Evolutionary conservation across 2,113 vertebrate species (phyloP).

Genomic region (Ochotona princeps): DNA sequence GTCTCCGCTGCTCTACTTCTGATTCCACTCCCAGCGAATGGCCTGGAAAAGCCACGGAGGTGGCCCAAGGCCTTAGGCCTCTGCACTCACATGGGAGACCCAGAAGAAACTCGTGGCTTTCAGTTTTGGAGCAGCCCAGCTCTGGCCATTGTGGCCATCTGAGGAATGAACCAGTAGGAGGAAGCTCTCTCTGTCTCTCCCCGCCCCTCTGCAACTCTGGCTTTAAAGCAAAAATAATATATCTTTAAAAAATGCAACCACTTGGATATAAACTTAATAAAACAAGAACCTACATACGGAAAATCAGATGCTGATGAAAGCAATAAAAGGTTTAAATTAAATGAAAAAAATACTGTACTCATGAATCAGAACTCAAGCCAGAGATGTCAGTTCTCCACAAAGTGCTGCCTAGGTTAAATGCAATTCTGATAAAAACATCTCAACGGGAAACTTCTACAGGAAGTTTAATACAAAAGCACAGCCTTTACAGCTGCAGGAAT

Average conservation of each 20-base stretch:
- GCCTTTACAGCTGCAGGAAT: neutral
- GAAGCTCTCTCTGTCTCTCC: no score
- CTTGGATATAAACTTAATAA: neutral
- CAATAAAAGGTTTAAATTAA: neutral
- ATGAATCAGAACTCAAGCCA: neutral
- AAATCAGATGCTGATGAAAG: slow-evolving; percentile 14
- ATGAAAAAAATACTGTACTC: neutral
- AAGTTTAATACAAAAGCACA: neutral
- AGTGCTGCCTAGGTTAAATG: neutral
- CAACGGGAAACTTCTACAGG: neutral
- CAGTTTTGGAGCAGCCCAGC: no score
- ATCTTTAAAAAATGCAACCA: neutral
- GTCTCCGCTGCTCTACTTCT: no score
- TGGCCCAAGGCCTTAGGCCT: no score
- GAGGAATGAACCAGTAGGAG: no score
- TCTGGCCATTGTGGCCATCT: no score
- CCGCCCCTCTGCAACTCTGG: no score
- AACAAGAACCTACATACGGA: neutral
- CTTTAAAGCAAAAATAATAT: no score
- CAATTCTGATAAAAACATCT: neutral
- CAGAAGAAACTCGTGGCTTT: no score
- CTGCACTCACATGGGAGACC: no score
- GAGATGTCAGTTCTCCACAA: neutral
- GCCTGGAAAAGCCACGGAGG: no score
- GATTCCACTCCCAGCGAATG: no score